Evolutionary conservation across 1,140 invertebrate genomes (phyloP).

Genomic region (Rhyzopertha dominica): DNA sequence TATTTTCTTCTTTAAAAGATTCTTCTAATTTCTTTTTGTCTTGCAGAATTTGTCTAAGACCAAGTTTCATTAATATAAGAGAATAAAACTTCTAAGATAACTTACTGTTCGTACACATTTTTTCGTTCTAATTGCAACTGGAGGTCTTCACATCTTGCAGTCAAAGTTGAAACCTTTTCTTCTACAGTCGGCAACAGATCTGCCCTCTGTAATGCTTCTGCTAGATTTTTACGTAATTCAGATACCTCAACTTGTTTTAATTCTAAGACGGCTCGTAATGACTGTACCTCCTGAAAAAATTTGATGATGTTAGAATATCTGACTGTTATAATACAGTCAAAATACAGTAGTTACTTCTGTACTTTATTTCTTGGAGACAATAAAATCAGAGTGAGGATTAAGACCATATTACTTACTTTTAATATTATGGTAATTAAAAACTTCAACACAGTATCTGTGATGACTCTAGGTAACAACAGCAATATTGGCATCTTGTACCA

Average conservation of each 20-base stretch:
- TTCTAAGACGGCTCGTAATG: constrained; percentile 68
- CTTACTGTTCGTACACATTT: constrained; percentile 53
- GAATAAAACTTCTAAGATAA: constrained; percentile 20
- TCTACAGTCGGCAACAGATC: constrained; percentile 49
- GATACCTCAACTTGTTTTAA: constrained; percentile 68
- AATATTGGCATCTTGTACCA: no score
- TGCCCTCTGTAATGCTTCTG: constrained; percentile 53
- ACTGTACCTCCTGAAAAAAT: constrained; percentile 57
- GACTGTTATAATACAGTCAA: no score
- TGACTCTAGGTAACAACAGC: no score
- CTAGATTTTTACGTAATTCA: constrained; percentile 60
- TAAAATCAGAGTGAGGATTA: no score
- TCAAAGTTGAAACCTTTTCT: constrained; percentile 52
- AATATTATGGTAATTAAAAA: no score
- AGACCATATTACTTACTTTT: no score
- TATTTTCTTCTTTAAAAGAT: constrained; percentile 62
- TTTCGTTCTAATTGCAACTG: constrained; percentile 60
- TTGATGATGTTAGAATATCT: no score
- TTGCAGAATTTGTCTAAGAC: constrained; percentile 49
- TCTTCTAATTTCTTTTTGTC: constrained; percentile 69
- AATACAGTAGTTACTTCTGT: no score
- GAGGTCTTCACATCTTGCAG: constrained; percentile 64
- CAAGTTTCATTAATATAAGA: constrained; percentile 6
- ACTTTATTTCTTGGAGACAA: no score
- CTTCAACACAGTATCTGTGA: no score